A percentile compares a stretch with the other conserved stretches of the same genome.
Evolutionary conservation across 2,113 vertebrate species (phyloP).

Genomic region (Empidonax traillii): DNA sequence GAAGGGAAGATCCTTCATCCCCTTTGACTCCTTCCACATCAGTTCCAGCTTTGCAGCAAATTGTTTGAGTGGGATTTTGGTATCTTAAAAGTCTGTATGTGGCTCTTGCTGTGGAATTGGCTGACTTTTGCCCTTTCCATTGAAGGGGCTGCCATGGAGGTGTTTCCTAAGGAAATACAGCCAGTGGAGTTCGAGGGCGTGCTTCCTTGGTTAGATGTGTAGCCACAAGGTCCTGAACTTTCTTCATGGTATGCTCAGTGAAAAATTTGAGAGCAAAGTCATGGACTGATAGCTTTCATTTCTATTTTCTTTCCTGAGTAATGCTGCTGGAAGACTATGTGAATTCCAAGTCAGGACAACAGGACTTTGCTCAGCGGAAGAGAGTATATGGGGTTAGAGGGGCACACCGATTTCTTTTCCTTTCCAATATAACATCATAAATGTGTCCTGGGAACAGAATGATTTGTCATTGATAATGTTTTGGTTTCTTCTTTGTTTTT

Average conservation of each 20-base stretch:
- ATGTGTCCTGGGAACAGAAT: neutral
- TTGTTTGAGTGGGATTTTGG: neutral
- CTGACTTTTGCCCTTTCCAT: neutral
- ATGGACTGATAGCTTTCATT: neutral
- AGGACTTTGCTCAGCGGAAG: neutral
- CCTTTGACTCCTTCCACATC: neutral
- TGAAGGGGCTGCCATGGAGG: neutral
- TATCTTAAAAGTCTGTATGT: neutral
- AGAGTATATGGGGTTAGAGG: neutral
- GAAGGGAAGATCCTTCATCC: neutral
- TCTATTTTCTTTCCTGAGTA: neutral
- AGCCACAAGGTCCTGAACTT: neutral
- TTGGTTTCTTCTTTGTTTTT: constrained; percentile 58
- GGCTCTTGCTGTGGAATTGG: neutral
- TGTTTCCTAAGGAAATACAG: constrained; percentile 38
- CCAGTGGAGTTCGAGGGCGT: neutral
- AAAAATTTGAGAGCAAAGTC: neutral
- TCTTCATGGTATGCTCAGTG: neutral
- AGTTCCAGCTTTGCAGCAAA: neutral
- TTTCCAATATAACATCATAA: neutral
- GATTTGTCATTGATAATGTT: constrained; percentile 30
- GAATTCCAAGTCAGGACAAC: neutral
- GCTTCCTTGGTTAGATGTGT: neutral
- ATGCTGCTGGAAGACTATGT: neutral
- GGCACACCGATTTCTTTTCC: neutral